Base-by-base conservation (phyloP, 2,888 invertebrate species). In the Agrenia bidenticulata region DNA sequence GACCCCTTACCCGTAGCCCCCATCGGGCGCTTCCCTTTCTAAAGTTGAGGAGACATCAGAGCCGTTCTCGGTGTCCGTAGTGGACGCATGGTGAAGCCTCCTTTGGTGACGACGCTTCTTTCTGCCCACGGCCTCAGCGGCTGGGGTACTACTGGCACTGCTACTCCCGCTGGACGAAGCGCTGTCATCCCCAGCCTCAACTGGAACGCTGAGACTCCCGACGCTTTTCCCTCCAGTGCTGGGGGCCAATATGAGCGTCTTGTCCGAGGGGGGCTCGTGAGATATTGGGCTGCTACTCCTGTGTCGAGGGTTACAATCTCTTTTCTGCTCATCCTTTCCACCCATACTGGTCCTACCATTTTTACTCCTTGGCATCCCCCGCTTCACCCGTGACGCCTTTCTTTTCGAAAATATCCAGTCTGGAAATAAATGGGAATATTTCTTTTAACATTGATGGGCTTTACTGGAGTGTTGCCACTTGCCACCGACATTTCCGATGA, bases 11-110 rank as follows among this genome's bases (percentile, higher is more conserved):
- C 74, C 76, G 72, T 72, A 76, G 19, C 73, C 73, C 17, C 76
- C 76, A 68, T 76, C 76, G 4, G 76, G 76, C 9, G 76, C 68
- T 27, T 69, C 73, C 57, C 71, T 60, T 64, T 73, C 71, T 32
- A 76, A 41, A 0, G 75, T 73, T 26, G 75, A 73, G 2, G 75
- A 75, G 15, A 73, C 73, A 0, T 74, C 75, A 9, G 69, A 64
- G 26, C 49, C 42, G 15, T 58, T 24, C 32, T 67, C 72, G 13
- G 72, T 72, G 27, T 73, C 73, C 13, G 72, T 71, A 1, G 73
- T 71, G 27, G 74, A 74, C 51, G 67, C 65, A 54, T 75, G 73
- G n/a, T 72, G 67, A n/a, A 71, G 66, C 64, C 74, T 63, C 63
- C 64, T 64, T 19, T 63, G 4, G 17, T 27, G 26, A 27, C 55